phyloP scores from a whole-genome alignment of 2,888 invertebrate genomes.

The Ommatoiulus sabulosus region DNA sequence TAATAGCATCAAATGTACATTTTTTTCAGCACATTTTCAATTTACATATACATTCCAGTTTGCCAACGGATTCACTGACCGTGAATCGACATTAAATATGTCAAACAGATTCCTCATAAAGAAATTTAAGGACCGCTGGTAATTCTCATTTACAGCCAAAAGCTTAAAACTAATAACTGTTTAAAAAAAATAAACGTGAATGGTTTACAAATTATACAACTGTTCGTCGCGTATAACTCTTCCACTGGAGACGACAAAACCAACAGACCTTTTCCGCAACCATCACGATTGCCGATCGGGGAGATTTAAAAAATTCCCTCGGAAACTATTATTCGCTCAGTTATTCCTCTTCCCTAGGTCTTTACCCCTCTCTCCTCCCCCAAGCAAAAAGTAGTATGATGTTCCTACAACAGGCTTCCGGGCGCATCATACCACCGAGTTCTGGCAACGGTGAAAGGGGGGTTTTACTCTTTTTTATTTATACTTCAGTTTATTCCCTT shows the following conservation, averaged over 20 bases:
- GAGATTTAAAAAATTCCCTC: slow-evolving; percentile 27
- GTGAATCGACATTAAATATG: too few species aligned
- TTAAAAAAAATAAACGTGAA: neutral
- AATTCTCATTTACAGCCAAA: neutral
- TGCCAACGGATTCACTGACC: too few species aligned
- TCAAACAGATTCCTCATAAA: too few species aligned
- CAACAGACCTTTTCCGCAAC: neutral
- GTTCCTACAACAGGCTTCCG: neutral
- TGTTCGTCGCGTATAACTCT: neutral
- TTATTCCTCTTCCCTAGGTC: slow-evolving; percentile 13
- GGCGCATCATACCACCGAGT: neutral
- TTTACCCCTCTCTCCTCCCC: neutral
- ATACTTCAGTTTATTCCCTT: slow-evolving; percentile 36
- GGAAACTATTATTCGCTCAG: slow-evolving; percentile 32
- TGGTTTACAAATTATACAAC: neutral
- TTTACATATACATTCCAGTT: too few species aligned
- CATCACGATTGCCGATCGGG: neutral
- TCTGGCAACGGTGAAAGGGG: neutral
- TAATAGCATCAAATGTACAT: too few species aligned
- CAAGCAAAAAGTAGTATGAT: neutral
- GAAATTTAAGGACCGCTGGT: too few species aligned
- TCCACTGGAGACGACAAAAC: neutral
- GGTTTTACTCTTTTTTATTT: slow-evolving; percentile 19
- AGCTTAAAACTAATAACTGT: neutral
- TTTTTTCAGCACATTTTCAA: too few species aligned